Evolutionary conservation across 2,888 invertebrate species (phyloP).

Genomic region (Zygogramma bicolorata): DNA sequence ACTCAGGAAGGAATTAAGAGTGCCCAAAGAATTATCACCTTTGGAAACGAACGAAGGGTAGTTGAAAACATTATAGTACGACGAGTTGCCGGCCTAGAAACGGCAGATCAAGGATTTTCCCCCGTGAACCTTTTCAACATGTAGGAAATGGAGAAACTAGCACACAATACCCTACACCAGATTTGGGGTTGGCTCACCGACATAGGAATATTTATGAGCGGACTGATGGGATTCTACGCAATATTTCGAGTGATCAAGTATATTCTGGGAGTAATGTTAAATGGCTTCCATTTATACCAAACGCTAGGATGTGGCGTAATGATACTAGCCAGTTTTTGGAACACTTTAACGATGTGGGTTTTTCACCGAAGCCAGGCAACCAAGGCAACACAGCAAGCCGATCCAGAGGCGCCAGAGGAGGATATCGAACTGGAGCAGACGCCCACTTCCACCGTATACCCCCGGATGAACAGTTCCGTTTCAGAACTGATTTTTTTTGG

Average conservation of each 20-base stretch:
- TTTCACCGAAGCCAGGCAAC: conserved; percentile 16
- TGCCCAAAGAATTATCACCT: conserved; percentile 29
- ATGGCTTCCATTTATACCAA: conserved; percentile 31
- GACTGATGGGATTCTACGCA: too few relatives aligned
- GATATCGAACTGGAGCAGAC: background rate
- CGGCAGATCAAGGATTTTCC: conserved; percentile 31
- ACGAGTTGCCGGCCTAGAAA: conserved; percentile 33
- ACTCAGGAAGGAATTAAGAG: conserved; percentile 40
- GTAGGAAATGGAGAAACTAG: conserved; percentile 33
- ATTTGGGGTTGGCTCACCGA: conserved; percentile 37
- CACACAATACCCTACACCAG: conserved; percentile 27
- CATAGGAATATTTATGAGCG: conserved; percentile 30
- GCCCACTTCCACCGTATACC: too few relatives aligned
- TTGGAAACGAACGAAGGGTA: conserved; percentile 37
- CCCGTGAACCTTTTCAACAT: conserved; percentile 25
- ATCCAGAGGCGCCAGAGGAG: background rate
- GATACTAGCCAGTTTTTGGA: conserved; percentile 31
- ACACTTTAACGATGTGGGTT: conserved; percentile 29
- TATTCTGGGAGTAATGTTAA: conserved; percentile 22
- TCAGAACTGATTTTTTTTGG: too few relatives aligned
- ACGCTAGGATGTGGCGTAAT: conserved; percentile 29
- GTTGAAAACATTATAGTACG: conserved; percentile 41
- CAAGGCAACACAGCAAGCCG: background rate
- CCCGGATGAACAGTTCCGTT: too few relatives aligned
- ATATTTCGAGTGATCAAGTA: too few relatives aligned